Base-by-base conservation (phyloP, 1,140 invertebrate species). In the Hyles euphorbiae region DNA sequence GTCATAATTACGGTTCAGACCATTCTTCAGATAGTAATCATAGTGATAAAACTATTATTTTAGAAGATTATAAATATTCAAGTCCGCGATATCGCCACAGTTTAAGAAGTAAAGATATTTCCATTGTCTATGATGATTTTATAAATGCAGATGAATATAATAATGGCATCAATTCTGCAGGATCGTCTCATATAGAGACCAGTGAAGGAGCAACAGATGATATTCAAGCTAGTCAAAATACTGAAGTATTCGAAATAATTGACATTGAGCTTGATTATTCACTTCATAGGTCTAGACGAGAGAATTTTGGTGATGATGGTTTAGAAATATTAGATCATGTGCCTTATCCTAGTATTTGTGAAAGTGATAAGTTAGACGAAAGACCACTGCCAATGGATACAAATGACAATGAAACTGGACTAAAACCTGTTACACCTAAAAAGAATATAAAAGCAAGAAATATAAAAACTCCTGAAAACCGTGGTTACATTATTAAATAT, bases 401-500 rank as follows among this genome's bases (percentile, higher is more conserved):
- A 40, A 40, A 40, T 5, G 36, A 40, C 8, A 40, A 40, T 40
- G 36, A 40, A 40, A 5, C 4, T 40, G 36, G 8, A 5, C 7
- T 22, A 11, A 48, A 5, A 11, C 5, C 7, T 10, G 46, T 8
- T 48, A 48, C 12, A n/a, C 12, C 46, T 10, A n/a, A 48, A 5
- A n/a, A n/a, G 2, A 48, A 36, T 56, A 33, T 40, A 56, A 43
- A 46, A 53, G 8, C 33, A 53, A 2, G 53, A 56, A 54, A 1
- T 55, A 53, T 74, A 33, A 59, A 76, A 67, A 87, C 81, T 11
- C 81, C 83, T 34, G 67, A 61, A 45, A 76, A 81, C 65, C 61
- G 60, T 64, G 78, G 83, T 61, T 84, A 87, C 56, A 68, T 90
- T 36, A 74, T 91, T 3, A 91, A 91, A 85, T 89, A 85, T 7